These are phyloP conservation scores for Sarcophaga subvicina DNA, from an alignment of 2,888 invertebrate genomes.

Conservation along the genomic window DNA sequence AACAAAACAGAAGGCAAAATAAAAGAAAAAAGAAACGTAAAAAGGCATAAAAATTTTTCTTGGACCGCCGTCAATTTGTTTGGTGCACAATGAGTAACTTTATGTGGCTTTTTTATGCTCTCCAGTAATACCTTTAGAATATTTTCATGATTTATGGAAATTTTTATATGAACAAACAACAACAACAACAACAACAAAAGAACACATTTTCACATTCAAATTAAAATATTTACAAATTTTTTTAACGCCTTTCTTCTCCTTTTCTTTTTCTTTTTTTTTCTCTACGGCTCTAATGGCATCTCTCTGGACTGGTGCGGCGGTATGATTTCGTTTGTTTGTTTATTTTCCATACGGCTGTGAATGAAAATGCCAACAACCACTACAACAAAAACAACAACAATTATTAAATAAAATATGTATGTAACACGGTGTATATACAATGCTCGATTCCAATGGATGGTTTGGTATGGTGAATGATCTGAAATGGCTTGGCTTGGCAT, in stretches of 20 bases:
- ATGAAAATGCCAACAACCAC: constrained; percentile 30
- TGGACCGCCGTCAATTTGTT: constrained; percentile 18
- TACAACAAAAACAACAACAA: constrained; percentile 34
- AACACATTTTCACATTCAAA: background rate
- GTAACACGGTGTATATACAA: background rate
- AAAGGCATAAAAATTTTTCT: background rate
- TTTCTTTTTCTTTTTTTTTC: constrained; percentile 1
- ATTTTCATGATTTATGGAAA: constrained; percentile 64
- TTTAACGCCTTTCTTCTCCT: constrained; percentile 17
- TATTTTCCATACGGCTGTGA: constrained; percentile 41
- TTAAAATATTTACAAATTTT: constrained; percentile 10
- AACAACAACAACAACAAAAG: background rate
- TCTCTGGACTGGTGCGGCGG: background rate
- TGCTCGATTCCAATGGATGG: no score
- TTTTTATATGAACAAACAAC: constrained; percentile 27
- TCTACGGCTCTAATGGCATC: background rate
- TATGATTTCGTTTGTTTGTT: constrained; percentile 9
- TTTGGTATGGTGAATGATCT: background rate
- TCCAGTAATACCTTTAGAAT: constrained; percentile 43
- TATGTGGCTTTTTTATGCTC: background rate
- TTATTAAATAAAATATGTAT: background rate
- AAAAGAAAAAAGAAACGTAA: no score
- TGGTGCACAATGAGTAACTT: background rate
- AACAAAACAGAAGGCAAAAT: background rate
- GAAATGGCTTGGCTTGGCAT: background rate